Evolutionary conservation across 2,888 invertebrate genomes (phyloP).

Genomic region (Ophion obscuratus): DNA sequence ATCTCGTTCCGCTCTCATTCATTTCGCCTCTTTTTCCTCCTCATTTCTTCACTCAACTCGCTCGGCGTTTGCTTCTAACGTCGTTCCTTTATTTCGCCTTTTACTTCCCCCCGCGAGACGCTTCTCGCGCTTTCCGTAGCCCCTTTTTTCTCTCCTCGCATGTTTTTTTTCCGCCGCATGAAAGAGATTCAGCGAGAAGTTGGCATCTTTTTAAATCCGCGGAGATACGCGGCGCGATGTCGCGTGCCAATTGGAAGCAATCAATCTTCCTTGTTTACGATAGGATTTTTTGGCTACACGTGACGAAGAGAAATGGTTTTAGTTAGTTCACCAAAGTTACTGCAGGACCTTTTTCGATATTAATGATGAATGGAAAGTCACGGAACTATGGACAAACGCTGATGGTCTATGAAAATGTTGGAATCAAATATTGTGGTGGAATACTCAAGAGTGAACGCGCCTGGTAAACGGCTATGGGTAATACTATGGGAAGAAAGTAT

Average conservation of each 20-base stretch:
- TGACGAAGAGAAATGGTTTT: neutral
- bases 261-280: neutral
- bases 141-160: neutral
- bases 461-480: too few species aligned
- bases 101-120: neutral
- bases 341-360: neutral
- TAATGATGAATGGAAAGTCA: neutral
- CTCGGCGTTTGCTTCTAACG: neutral
- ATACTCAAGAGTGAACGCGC: too few species aligned
- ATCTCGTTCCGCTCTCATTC: slow-evolving; percentile 25
- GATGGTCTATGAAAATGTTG: too few species aligned
- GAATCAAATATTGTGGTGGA: too few species aligned
- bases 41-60: neutral
- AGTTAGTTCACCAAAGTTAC: neutral
- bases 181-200: neutral
- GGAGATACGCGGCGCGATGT: neutral
- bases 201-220: slow-evolving; percentile 5
- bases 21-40: slow-evolving; percentile 4
- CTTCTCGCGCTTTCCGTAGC: neutral
- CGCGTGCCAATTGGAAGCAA: neutral
- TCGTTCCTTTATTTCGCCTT: slow-evolving; percentile 13
- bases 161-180: neutral
- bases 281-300: neutral
- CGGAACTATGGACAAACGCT: too few species aligned
- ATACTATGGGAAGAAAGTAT: too few species aligned